Base-by-base conservation (phyloP, 2,888 invertebrate species). In the Chalcosyrphus nemorum region DNA sequence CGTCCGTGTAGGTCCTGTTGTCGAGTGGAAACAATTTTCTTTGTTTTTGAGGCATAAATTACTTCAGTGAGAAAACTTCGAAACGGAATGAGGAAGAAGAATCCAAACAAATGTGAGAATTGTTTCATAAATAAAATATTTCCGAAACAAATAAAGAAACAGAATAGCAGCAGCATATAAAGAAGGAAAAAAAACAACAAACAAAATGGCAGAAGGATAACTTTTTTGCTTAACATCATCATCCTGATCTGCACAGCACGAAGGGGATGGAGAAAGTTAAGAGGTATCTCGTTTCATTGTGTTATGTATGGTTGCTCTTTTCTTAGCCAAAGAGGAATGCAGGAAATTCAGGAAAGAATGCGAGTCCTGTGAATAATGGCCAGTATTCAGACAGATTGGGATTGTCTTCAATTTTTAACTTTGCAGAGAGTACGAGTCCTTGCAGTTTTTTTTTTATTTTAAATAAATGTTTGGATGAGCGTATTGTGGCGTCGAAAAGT, bases 111-210 rank as follows among this genome's bases (percentile, higher is more conserved):
- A 82, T 82, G 82, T 78, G 78, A 72, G 78, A 82, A 82, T 82
- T 82, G 82, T 82, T 78, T 82, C 77, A 78, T 82, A 82, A 82
- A 82, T 82, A 82, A 82, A 82, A 78, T 82, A 82, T 82, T 78
- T 82, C 78, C 72, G 63, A 82, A 82, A 61, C 66, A 68, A 82
- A 72, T 77, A 76, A 82, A 59, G 54, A 63, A 61, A 56, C 32
- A 35, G 17, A 47, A 47, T 15, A 35, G 4, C 19, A 5, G 29
- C 5, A n/a, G n/a, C 35, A 4, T 7, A 50, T 9, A 29, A 1
- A 15, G 4, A 17, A n/a, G n/a, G 35, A 2, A 27, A 4, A 54
- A 19, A 24, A 61, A 72, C 59, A 45, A 45, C 50, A 59, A 70
- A 72, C 57, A n/a, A n/a, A n/a, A n/a, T n/a, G 54, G 52, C 57